Percentiles rank a stretch among this genome's conserved stretches.
phyloP scores from a whole-genome alignment of 2,113 vertebrate species.

The Nothobranchius furzeri region DNA sequence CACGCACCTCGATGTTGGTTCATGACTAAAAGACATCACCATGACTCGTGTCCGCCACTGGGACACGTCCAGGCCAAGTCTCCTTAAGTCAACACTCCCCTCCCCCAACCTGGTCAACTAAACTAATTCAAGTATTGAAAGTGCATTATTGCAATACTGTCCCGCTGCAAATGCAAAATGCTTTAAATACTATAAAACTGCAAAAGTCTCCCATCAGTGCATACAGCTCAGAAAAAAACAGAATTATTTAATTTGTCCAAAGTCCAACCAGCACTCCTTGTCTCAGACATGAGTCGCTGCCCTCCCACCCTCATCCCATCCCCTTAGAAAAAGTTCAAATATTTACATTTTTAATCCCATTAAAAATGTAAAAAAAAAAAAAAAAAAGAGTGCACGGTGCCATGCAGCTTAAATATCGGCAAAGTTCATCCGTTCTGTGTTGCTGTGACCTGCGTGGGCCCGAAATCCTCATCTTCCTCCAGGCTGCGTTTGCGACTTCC shows the following conservation, averaged over 20 bases:
- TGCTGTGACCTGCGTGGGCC: conserved; percentile 90
- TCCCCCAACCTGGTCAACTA: conserved; percentile 82
- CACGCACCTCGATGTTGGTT: conserved; percentile 61
- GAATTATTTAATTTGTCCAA: conserved; percentile 59
- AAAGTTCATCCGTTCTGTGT: conserved; percentile 89
- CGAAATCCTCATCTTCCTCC: conserved; percentile 94
- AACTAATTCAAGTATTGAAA: conserved; percentile 97
- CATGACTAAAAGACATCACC: conserved; percentile 55
- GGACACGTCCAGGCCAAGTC: conserved; percentile 68
- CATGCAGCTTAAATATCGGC: conserved; percentile 51
- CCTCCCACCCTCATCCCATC: conserved; percentile 29
- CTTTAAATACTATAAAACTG: conserved; percentile 97
- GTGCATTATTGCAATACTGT: conserved; percentile 99
- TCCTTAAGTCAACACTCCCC: conserved; percentile 36
- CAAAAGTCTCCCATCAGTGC: conserved; percentile 82
- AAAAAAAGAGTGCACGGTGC: conserved; percentile 62
- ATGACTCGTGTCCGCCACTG: conserved; percentile 38
- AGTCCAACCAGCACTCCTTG: conserved; percentile 46
- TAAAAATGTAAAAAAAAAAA: conserved; percentile 78
- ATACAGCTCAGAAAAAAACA: conserved; percentile 75
- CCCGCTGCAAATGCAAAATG: conserved; percentile 98
- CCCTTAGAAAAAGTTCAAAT: conserved; percentile 77
- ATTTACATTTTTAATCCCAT: conserved; percentile 82
- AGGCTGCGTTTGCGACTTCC: conserved; percentile 92
- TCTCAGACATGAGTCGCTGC: conserved; percentile 68